Evolutionary conservation across 2,113 vertebrate species (phyloP).

Genomic region (Mus spicilegus): DNA sequence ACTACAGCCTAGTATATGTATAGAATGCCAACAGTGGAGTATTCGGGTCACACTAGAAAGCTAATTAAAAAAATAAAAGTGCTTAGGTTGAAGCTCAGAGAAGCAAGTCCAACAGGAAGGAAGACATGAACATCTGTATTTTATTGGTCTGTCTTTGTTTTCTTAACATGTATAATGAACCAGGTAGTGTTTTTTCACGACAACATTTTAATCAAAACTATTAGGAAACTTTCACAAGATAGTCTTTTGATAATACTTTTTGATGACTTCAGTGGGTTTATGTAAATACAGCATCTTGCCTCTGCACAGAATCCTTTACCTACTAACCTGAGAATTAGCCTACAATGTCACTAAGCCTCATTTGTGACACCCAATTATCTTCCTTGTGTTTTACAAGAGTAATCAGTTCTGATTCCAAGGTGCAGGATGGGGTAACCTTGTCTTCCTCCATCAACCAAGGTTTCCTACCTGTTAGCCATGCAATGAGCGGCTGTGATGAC

Average conservation of each 20-base stretch:
- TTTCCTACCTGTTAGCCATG: conserved; percentile 84
- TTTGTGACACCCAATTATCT: neutral
- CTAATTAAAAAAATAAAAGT: neutral
- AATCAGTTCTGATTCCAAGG: neutral
- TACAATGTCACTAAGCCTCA: neutral
- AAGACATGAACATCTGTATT: neutral
- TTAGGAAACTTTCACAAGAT: neutral
- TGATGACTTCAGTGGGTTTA: conserved; percentile 8
- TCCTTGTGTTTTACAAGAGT: neutral
- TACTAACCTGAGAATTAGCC: neutral
- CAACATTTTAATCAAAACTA: conserved; percentile 33
- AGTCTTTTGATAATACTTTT: neutral
- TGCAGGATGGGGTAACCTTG: neutral
- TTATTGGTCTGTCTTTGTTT: neutral
- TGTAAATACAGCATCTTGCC: neutral
- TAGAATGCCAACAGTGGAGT: neutral
- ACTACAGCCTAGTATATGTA: neutral
- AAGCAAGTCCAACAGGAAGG: neutral
- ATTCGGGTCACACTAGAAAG: neutral
- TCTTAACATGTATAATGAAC: neutral
- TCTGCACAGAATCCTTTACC: neutral
- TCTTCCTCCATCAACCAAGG: neutral
- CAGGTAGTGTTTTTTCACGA: neutral
- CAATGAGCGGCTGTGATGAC: conserved; percentile 94
- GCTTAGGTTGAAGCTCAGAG: neutral